Evolutionary conservation across 1,140 invertebrate species (phyloP).

Genomic region (Drosophila guanche): DNA sequence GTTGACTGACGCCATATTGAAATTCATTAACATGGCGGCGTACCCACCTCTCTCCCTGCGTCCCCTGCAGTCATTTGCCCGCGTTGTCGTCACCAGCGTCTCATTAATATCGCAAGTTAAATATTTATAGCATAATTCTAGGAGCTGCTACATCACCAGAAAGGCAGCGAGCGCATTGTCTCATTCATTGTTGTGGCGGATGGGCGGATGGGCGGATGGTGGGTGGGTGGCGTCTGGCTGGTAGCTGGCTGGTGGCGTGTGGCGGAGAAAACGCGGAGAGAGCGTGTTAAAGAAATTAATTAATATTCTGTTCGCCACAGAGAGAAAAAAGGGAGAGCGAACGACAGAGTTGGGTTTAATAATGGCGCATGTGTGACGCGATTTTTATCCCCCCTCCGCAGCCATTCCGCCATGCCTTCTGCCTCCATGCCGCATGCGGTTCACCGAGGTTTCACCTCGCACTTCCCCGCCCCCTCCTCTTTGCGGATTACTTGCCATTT

Average conservation of each 20-base stretch:
- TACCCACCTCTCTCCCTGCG: too few relatives aligned
- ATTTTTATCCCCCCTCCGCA: conserved; percentile 43
- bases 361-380: conserved; percentile 70
- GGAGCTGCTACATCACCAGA: conserved; percentile 62
- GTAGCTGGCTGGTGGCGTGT: too few relatives aligned
- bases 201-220: not conserved
- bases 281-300: conserved; percentile 78
- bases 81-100: conserved; percentile 44
- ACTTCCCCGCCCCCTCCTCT: not conserved
- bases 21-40: conserved; percentile 75
- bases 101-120: conserved; percentile 80
- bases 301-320: conserved; percentile 67
- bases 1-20: conserved; percentile 72
- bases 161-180: conserved; percentile 66
- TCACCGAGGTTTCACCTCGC: conserved; percentile 46
- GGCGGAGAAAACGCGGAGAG: conserved; percentile 9
- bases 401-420: conserved; percentile 2
- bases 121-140: conserved; percentile 82
- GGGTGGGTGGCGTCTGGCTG: too few relatives aligned
- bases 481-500: conserved; percentile 59
- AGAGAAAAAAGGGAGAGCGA: conserved; percentile 11
- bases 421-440: conserved; percentile 55
- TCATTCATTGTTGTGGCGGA: conserved; percentile 72
- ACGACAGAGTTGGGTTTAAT: conserved; percentile 59
- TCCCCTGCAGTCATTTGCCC: not conserved